phyloP scores from a whole-genome alignment of 1,140 invertebrate species.

The Lanistes nyassanus region DNA sequence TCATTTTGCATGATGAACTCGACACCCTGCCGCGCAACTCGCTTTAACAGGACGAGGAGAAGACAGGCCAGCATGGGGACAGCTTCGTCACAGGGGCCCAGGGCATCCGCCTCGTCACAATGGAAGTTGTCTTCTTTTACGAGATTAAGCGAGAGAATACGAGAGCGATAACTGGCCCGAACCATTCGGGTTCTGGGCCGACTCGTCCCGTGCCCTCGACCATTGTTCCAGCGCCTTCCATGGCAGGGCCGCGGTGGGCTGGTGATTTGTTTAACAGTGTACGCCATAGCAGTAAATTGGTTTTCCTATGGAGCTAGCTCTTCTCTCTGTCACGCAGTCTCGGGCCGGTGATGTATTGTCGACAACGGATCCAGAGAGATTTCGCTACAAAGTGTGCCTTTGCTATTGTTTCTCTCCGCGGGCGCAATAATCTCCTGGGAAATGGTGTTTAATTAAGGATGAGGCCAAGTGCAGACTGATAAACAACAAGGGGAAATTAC shows the following conservation, averaged over 20 bases:
- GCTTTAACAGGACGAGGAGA: too few relatives aligned
- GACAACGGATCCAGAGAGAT: not conserved
- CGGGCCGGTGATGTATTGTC: not conserved
- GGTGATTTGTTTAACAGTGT: conserved; percentile 27
- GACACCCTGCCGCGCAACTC: too few relatives aligned
- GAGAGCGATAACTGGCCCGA: conserved; percentile 6
- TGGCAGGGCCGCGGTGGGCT: not conserved
- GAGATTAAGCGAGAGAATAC: conserved; percentile 23
- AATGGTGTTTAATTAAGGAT: conserved; percentile 31
- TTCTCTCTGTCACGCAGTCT: conserved; percentile 19
- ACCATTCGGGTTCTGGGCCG: too few relatives aligned
- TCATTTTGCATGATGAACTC: too few relatives aligned
- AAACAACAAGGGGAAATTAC: not conserved
- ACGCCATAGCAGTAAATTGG: conserved; percentile 23
- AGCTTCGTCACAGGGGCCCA: not conserved
- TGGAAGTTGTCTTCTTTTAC: conserved; percentile 20
- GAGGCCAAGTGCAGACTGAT: conserved; percentile 4
- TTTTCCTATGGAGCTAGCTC: conserved; percentile 2
- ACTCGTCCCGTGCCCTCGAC: too few relatives aligned
- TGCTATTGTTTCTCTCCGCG: conserved; percentile 20
- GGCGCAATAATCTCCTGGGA: conserved; percentile 21
- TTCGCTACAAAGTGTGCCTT: conserved; percentile 16
- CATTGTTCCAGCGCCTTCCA: not conserved
- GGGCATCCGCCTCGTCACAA: conserved; percentile 15
- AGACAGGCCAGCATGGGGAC: too few relatives aligned